Evolutionary conservation across 2,797 vertebrate genomes (phyloP), one percentile per base, ranked within the genome.

Genomic region (Brachyalestes nurse): DNA sequence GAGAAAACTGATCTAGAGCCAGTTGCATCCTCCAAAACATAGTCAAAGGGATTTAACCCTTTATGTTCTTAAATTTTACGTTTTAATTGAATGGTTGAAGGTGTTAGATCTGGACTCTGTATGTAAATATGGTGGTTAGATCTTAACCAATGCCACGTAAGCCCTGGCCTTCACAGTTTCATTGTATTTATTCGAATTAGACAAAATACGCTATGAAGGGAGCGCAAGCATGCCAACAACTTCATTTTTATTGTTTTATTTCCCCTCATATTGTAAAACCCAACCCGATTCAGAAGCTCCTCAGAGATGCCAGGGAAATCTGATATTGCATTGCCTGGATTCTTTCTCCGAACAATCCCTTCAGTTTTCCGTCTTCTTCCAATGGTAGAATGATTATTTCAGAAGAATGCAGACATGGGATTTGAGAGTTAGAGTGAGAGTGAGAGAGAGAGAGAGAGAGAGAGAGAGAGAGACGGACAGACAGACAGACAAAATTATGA

Each of bases 301-400:
- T 72, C 45, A 38, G 25, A 38, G 51, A 57, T 72, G 70, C 70
- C 51, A 72, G 10, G 28, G 66, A 55, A 72, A 55, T 10, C 14
- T n/a, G 70, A 72, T 72, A 25, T n/a, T n/a, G 23, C 67, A 72
- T 40, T 55, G 70, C 13, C 51, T 72, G 70, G 49, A 70, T 70
- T 71, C 66, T 34, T 78, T 78, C 77, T 62, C 21, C 6, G 40
- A 78, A 34, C 6, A 51, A 49, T 23, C 47, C 16, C 65, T 79
- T 65, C 23, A 64, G 28, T 64, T 40, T 72, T 53, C 65, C 62
- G 47, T 72, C 47, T 71, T n/a, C 16, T 76, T 45, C 19, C 45
- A 61, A 19, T 28, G 69, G 23, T 67, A 28, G 28, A 73, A 58
- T 53, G 55, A 28, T 47, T 62, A 25, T 28, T 34, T 75, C 40